phyloP scores from a whole-genome alignment of 2,888 invertebrate species.

The Pelosia muscerda region DNA sequence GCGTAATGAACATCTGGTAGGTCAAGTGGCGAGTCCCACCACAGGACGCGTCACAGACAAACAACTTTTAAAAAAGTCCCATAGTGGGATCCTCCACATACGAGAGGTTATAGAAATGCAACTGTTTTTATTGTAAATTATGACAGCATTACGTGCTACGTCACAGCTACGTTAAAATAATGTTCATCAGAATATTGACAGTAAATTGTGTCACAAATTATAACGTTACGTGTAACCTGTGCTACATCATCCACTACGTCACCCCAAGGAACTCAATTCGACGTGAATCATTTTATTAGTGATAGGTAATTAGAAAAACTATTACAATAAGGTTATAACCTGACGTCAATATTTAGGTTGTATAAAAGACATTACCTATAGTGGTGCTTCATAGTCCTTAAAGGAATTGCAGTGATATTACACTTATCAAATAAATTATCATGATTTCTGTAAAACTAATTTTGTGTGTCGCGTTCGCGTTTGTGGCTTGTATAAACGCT shows the following conservation, averaged over 20 bases:
- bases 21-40: no score
- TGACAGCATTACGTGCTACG: not conserved
- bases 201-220: not conserved
- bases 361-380: conserved; percentile 1
- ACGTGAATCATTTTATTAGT: not conserved
- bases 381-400: conserved; percentile 9
- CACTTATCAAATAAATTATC: conserved; percentile 33
- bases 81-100: no score
- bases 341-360: not conserved
- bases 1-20: no score
- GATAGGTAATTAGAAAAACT: not conserved
- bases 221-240: not conserved
- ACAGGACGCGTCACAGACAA: no score
- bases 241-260: no score
- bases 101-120: no score
- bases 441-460: conserved; percentile 42
- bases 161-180: not conserved
- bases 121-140: no score
- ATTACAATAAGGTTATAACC: not conserved
- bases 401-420: conserved; percentile 22
- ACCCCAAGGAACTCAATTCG: not conserved
- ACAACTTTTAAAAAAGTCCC: no score
- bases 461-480: conserved; percentile 39
- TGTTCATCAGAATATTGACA: not conserved
- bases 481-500: conserved; percentile 42